A percentile compares a stretch with the other conserved stretches of the same genome.
These are phyloP conservation scores for Chelonoidis abingdonii DNA, from an alignment of 2,113 vertebrate genomes.

Conservation along the genomic window DNA sequence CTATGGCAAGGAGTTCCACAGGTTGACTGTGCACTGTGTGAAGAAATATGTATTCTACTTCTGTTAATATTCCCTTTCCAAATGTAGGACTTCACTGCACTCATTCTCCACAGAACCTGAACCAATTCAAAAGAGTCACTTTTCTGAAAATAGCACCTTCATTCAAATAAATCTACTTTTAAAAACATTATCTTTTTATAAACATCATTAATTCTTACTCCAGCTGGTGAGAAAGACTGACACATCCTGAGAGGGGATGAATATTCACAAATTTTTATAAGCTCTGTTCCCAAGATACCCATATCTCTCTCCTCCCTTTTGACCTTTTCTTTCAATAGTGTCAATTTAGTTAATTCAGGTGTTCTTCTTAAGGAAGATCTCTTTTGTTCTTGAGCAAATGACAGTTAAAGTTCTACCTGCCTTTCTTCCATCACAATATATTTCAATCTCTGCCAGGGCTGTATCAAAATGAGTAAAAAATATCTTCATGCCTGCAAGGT, in stretches of 20 bases:
- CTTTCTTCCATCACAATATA: not conserved
- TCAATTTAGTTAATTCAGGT: not conserved
- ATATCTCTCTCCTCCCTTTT: not conserved
- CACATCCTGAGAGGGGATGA: not conserved
- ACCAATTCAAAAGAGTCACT: not conserved
- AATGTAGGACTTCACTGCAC: not conserved
- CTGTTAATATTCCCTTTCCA: not conserved
- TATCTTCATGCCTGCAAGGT: not conserved
- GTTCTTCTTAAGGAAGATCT: not conserved
- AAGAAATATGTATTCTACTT: not conserved
- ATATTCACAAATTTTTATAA: not conserved
- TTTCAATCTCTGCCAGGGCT: not conserved
- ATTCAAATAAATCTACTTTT: not conserved
- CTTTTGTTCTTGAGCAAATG: not conserved
- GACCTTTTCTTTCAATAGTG: not conserved
- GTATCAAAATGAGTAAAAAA: not conserved
- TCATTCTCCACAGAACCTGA: not conserved
- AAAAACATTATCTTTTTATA: not conserved
- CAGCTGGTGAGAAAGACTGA: not conserved
- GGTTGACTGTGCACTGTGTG: too few species aligned
- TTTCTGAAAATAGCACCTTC: rapidly evolving
- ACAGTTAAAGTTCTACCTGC: not conserved
- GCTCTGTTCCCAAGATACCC: not conserved
- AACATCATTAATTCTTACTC: not conserved
- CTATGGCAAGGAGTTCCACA: too few species aligned